Evolutionary conservation across 37 sponge, comb jelly and placozoan species (phyloP).

Genomic region (Tethya wilhelma): DNA sequence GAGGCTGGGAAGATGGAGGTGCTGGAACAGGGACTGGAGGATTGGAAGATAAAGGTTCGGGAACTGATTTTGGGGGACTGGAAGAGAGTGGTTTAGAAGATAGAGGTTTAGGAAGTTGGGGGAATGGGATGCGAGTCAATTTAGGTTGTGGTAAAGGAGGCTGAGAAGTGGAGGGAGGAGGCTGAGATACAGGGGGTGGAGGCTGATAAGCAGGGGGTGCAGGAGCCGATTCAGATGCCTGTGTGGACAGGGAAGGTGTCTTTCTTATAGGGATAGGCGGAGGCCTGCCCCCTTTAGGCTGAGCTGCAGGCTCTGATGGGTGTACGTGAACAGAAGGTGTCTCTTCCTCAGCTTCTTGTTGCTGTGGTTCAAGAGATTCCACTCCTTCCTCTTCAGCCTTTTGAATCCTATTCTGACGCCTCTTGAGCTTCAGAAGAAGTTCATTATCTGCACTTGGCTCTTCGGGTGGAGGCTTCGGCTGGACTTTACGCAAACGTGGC

Average conservation of each 20-base stretch:
- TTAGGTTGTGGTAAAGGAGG: too few species aligned
- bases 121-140: too few species aligned
- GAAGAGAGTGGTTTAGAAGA: too few species aligned
- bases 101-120: too few species aligned
- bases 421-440: conserved; percentile 53
- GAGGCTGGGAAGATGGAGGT: conserved; percentile 2
- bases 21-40: too few species aligned
- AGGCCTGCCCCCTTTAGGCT: neutral
- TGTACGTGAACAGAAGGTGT: neutral
- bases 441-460: conserved; percentile 53
- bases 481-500: conserved; percentile 16
- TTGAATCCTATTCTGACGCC: conserved; percentile 67
- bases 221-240: neutral
- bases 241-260: neutral
- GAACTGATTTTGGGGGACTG: neutral
- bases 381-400: conserved; percentile 27
- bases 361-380: neutral
- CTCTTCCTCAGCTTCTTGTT: conserved; percentile 9
- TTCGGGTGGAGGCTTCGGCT: conserved; percentile 9
- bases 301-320: neutral
- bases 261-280: conserved; percentile 37
- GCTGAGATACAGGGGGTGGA: conserved; percentile 1
- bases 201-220: neutral
- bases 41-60: neutral
- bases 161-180: conserved; percentile 1